These are phyloP conservation scores for Notiomystis cincta DNA, from an alignment of 2,113 vertebrate species.

Conservation along the genomic window DNA sequence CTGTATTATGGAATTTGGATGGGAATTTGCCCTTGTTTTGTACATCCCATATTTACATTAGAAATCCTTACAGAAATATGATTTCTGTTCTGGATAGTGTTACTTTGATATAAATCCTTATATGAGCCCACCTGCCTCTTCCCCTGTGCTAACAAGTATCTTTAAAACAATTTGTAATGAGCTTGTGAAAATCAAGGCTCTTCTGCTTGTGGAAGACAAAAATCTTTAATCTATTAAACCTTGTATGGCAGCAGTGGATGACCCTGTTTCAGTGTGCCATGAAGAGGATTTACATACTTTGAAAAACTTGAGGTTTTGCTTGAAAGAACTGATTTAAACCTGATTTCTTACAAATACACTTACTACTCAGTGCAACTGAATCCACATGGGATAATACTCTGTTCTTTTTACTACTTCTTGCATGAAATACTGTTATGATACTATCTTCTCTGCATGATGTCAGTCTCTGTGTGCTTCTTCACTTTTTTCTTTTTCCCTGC, in stretches of 20 bases:
- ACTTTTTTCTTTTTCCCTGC: background rate
- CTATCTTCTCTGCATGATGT: background rate
- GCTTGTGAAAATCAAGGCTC: background rate
- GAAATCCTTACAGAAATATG: accelerated
- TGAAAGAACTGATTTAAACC: background rate
- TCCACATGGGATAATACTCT: background rate
- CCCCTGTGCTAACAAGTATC: background rate
- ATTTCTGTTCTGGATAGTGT: background rate
- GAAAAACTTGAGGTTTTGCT: background rate
- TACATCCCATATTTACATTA: background rate
- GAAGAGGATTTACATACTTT: background rate
- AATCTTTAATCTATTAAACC: background rate
- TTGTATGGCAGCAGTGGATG: background rate
- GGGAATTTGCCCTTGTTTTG: background rate
- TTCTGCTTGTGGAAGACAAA: background rate
- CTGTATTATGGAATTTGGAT: background rate
- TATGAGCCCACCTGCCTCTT: background rate
- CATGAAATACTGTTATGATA: background rate
- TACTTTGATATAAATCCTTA: background rate
- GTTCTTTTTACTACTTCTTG: background rate
- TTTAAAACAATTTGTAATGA: background rate
- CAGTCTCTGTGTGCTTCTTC: background rate
- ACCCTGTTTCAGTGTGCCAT: accelerated
- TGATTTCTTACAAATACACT: background rate
- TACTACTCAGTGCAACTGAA: background rate